Evolutionary conservation across 2,113 vertebrate genomes (phyloP).

Genomic region (Heterotilapia buettikoferi): DNA sequence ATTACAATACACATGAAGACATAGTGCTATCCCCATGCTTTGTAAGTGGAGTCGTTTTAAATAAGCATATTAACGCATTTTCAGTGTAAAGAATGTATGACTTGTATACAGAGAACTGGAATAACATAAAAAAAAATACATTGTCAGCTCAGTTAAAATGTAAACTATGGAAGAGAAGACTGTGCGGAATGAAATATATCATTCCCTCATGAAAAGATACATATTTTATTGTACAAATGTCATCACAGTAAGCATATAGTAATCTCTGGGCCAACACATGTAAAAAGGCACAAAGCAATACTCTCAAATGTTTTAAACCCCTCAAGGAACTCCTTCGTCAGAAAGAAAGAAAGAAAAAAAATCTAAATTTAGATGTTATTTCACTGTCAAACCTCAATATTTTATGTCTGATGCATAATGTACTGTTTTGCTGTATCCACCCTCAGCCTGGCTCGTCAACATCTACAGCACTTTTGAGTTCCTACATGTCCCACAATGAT

Average conservation of each 20-base stretch:
- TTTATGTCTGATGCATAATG: constrained; percentile 31
- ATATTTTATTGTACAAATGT: not conserved
- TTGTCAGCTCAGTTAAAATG: not conserved
- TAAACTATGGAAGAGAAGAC: not conserved
- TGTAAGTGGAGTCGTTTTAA: not conserved
- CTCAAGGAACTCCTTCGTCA: not conserved
- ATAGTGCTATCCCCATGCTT: not conserved
- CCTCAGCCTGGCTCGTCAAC: not conserved
- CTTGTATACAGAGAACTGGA: not conserved
- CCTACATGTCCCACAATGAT: constrained; percentile 18
- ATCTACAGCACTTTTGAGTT: constrained; percentile 5
- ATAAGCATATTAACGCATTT: not conserved
- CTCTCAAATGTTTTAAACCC: not conserved
- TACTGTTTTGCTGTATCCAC: not conserved
- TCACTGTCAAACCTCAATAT: constrained; percentile 9
- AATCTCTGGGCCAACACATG: not conserved
- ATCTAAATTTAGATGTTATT: not conserved
- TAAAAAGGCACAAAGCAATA: constrained; percentile 1
- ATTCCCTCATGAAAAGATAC: not conserved
- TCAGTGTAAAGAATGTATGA: not conserved
- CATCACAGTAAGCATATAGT: not conserved
- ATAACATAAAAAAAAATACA: not conserved
- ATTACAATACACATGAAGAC: not conserved
- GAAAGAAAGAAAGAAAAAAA: not conserved
- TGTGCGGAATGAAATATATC: not conserved